A percentile compares a stretch with the other conserved stretches of the same genome.
phyloP scores from a whole-genome alignment of 2,797 vertebrate species.

The Molossus molossus region DNA sequence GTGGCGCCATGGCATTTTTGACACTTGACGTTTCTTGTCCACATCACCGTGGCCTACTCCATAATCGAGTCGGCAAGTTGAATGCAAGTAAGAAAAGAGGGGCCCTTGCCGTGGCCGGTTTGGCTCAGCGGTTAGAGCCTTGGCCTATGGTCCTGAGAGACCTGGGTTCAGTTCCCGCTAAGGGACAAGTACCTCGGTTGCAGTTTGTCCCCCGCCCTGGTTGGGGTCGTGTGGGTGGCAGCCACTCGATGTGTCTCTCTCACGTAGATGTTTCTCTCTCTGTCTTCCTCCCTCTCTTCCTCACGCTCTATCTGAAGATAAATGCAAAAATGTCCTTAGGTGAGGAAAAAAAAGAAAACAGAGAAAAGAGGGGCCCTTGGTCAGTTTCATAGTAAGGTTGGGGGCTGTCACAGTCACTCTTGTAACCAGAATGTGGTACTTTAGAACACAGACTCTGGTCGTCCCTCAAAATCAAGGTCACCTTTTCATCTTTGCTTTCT shows the following conservation, averaged over 20 bases:
- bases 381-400: not conserved
- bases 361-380: not conserved
- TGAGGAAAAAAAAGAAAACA: too few species aligned
- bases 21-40: not conserved
- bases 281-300: too few species aligned
- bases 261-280: too few species aligned
- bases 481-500: constrained; percentile 56
- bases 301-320: too few species aligned
- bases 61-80: not conserved
- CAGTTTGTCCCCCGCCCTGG: too few species aligned
- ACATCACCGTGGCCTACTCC: not conserved
- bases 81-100: constrained; percentile 1
- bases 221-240: too few species aligned
- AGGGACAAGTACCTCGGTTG: too few species aligned
- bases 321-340: too few species aligned
- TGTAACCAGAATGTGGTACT: not conserved
- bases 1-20: not conserved
- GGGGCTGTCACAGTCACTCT: not conserved
- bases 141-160: too few species aligned
- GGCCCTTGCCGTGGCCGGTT: not conserved
- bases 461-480: not conserved
- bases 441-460: not conserved
- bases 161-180: too few species aligned
- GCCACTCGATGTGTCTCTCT: too few species aligned
- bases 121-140: too few species aligned